These are phyloP conservation scores for Pygathrix nemaeus DNA, from an alignment of 2,113 vertebrate genomes.

Conservation along the genomic window DNA sequence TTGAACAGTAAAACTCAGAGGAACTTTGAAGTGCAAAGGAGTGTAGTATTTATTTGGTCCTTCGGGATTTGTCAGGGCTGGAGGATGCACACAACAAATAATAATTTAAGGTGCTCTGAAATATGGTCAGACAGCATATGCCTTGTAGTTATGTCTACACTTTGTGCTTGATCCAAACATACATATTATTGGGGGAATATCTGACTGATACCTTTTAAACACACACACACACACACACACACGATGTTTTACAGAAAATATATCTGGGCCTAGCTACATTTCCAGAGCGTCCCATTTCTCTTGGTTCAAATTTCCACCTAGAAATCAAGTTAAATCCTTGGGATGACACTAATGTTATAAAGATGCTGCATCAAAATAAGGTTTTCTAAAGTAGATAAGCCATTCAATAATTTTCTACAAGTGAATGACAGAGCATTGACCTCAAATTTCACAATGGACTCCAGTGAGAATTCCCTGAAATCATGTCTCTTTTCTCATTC, in stretches of 20 bases:
- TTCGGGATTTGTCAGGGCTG: not conserved
- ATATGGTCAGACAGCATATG: not conserved
- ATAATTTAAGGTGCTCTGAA: not conserved
- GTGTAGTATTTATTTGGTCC: not conserved
- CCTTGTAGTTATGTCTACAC: not conserved
- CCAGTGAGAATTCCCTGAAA: not conserved
- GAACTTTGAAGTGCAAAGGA: slow-evolving; percentile 66
- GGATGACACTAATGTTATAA: not conserved
- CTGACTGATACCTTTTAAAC: not conserved
- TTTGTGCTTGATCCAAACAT: not conserved
- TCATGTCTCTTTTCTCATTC: not conserved
- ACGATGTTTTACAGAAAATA: not conserved
- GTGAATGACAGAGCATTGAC: not conserved
- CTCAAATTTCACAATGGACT: not conserved
- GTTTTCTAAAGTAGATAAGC: not conserved
- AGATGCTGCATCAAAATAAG: not conserved
- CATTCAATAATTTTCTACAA: not conserved
- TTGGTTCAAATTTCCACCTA: not conserved
- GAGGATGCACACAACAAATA: not conserved
- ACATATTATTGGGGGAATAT: not conserved
- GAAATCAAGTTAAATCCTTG: slow-evolving; percentile 29
- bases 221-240: not conserved
- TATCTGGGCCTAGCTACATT: not conserved
- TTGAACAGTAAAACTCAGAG: slow-evolving; percentile 67
- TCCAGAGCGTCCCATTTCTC: not conserved